Evolutionary conservation across 37 sponge, comb jelly and placozoan genomes (phyloP).

Genomic region (Agelas oroides): DNA sequence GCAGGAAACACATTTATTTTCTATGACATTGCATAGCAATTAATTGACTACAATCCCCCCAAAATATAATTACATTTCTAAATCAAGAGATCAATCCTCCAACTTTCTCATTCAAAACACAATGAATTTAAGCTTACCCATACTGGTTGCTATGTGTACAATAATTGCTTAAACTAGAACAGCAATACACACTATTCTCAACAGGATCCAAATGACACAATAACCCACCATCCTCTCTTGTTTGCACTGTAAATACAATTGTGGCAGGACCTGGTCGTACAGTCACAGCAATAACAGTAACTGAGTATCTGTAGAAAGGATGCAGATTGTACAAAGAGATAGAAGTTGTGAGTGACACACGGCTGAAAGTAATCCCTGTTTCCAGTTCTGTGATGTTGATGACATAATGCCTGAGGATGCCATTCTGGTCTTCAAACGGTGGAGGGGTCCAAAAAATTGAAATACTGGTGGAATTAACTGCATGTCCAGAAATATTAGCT

Average conservation of each 20-base stretch:
- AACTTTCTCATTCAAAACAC: too few relatives aligned
- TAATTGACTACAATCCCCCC: too few relatives aligned
- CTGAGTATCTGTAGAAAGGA: constrained; percentile 32
- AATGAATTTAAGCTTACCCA: too few relatives aligned
- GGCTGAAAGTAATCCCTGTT: constrained; percentile 1
- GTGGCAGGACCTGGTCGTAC: constrained; percentile 18
- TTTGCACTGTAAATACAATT: background rate
- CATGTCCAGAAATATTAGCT: background rate
- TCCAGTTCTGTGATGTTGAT: constrained; percentile 23
- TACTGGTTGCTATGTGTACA: too few relatives aligned
- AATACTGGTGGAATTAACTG: background rate
- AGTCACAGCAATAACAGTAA: constrained; percentile 26
- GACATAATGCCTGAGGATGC: constrained; percentile 14
- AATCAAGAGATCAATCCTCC: too few relatives aligned
- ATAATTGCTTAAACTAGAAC: too few relatives aligned
- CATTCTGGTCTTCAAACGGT: constrained; percentile 20
- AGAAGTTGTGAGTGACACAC: background rate
- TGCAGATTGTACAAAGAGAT: background rate
- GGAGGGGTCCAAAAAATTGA: constrained; percentile 23
- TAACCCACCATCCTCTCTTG: constrained; percentile 24
- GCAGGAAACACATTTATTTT: too few relatives aligned
- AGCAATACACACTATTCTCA: too few relatives aligned
- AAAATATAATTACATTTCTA: too few relatives aligned
- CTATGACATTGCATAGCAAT: too few relatives aligned
- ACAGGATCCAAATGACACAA: too few relatives aligned